These are phyloP conservation scores for Whitmania pigra DNA, from an alignment of 1,140 invertebrate species.

Conservation along the genomic window DNA sequence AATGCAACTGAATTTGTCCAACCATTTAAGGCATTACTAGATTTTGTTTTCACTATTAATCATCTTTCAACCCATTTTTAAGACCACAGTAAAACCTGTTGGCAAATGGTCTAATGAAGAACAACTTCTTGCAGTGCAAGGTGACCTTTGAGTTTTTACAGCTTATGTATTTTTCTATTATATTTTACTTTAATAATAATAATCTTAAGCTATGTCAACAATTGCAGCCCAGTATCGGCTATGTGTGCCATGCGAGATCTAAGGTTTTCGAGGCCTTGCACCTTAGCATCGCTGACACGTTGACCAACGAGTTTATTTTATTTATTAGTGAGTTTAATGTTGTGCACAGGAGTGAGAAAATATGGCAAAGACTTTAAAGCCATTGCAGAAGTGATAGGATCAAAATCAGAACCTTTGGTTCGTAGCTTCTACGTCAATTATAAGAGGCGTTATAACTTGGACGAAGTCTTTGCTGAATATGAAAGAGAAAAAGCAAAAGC, in stretches of 20 bases:
- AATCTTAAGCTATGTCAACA: no score
- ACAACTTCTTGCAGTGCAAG: conserved; percentile 74
- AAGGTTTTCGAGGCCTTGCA: no score
- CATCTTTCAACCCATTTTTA: background rate
- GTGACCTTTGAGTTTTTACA: conserved; percentile 34
- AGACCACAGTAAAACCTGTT: conserved; percentile 20
- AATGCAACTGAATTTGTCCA: no score
- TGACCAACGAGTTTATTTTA: background rate
- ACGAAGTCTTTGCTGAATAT: conserved; percentile 73
- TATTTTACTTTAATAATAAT: no score
- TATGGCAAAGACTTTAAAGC: conserved; percentile 91
- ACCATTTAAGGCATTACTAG: background rate
- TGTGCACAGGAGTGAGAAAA: conserved; percentile 57
- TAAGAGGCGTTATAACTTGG: conserved; percentile 73
- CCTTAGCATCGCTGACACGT: no score
- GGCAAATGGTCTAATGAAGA: conserved; percentile 86
- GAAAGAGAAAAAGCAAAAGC: conserved; percentile 61
- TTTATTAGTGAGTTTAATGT: background rate
- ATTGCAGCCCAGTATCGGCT: no score
- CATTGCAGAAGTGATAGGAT: conserved; percentile 84
- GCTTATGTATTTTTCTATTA: no score
- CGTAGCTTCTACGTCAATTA: conserved; percentile 81
- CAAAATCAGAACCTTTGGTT: conserved; percentile 82
- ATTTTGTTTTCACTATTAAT: background rate
- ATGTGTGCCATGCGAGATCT: no score